These are phyloP conservation scores for Teleopsis dalmanni DNA, from an alignment of 1,140 invertebrate genomes.

Conservation along the genomic window DNA sequence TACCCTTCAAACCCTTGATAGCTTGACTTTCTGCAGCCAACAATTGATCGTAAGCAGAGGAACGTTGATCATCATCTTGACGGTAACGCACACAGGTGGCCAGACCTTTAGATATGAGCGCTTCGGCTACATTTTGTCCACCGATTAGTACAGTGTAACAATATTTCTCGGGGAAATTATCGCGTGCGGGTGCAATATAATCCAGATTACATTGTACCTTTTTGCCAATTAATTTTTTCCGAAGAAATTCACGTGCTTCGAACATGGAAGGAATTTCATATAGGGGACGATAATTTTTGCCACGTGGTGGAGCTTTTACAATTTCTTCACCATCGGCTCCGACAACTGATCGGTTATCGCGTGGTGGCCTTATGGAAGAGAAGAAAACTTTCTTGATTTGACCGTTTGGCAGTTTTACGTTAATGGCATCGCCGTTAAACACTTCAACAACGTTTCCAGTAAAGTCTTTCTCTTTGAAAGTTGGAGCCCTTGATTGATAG, in stretches of 20 bases:
- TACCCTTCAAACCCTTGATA: slow-evolving; percentile 71
- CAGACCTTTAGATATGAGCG: slow-evolving; percentile 83
- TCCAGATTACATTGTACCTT: slow-evolving; percentile 89
- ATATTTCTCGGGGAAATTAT: slow-evolving; percentile 89
- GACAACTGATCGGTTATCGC: slow-evolving; percentile 49
- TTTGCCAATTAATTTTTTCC: slow-evolving; percentile 95
- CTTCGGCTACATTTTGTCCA: slow-evolving; percentile 89
- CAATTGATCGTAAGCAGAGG: slow-evolving; percentile 89
- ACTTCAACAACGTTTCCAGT: slow-evolving; percentile 84
- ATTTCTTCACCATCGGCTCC: slow-evolving; percentile 47
- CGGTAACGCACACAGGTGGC: slow-evolving; percentile 88
- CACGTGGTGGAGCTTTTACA: slow-evolving; percentile 53
- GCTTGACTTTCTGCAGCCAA: slow-evolving; percentile 90
- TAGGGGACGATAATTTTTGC: slow-evolving; percentile 69
- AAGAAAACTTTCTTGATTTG: slow-evolving; percentile 88
- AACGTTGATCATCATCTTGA: slow-evolving; percentile 93
- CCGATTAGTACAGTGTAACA: slow-evolving; percentile 86
- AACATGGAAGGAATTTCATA: slow-evolving; percentile 99
- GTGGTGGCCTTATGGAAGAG: slow-evolving; percentile 88
- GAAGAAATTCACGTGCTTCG: slow-evolving; percentile 92
- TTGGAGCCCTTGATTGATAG: slow-evolving; percentile 58
- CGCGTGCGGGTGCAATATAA: slow-evolving; percentile 90
- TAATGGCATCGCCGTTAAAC: slow-evolving; percentile 86
- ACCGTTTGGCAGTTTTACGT: slow-evolving; percentile 73
- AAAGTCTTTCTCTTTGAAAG: slow-evolving; percentile 79